A percentile compares a stretch with the other conserved stretches of the same genome.
Conservation (phyloP, 1,140 invertebrate species). For the Ceratina australensis region DNA sequence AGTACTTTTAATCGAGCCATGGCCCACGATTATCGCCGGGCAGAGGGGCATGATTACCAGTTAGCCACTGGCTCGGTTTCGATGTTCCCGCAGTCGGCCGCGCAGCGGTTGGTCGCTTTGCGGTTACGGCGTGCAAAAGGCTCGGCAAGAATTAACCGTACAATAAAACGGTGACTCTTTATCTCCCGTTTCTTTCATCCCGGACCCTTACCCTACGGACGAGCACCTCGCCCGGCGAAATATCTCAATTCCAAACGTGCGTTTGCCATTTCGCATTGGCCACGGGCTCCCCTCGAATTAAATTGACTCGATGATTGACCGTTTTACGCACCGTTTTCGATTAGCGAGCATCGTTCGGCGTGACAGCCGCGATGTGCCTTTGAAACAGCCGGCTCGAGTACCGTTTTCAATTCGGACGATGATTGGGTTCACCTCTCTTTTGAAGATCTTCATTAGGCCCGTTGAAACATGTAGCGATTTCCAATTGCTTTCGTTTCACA, state of each 20-base stretch:
- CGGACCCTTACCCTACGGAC: neutral
- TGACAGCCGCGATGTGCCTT: neutral
- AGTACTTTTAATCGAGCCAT: conserved; percentile 42
- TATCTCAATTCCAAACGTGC: conserved; percentile 41
- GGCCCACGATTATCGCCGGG: conserved; percentile 30
- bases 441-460: no score
- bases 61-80: conserved; percentile 45
- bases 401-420: no score
- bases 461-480: no score
- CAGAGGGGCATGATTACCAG: conserved; percentile 38
- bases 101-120: conserved; percentile 69
- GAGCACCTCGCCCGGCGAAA: neutral
- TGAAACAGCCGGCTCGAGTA: conserved; percentile 26
- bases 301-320: conserved; percentile 27
- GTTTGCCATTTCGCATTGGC: conserved; percentile 42
- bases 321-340: conserved; percentile 26
- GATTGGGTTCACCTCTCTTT: no score
- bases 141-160: conserved; percentile 34
- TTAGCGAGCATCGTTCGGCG: conserved; percentile 20
- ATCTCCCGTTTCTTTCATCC: conserved; percentile 23
- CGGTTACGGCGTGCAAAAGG: conserved; percentile 41
- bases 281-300: conserved; percentile 14
- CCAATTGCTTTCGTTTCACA: no score
- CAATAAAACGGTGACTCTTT: conserved; percentile 40
- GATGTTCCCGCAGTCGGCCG: conserved; percentile 48